Evolutionary conservation across 2,888 invertebrate species (phyloP), one percentile per base, ranked within the genome.

Genomic region (Rhyacophila evoluta): DNA sequence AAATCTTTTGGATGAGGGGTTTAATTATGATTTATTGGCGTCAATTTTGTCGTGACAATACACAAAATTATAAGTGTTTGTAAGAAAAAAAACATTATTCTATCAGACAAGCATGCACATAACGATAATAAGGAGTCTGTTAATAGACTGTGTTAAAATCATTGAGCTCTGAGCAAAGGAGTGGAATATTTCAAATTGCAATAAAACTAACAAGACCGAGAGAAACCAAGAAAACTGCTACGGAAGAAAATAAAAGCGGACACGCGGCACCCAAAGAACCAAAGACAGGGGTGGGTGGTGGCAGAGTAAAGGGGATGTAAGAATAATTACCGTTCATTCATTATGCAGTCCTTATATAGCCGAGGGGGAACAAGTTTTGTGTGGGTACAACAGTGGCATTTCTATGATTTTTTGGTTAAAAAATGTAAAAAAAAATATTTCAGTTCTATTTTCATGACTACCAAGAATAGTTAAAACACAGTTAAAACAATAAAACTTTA

Each of bases 311-410:
- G 81, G 76, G 78, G 82, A 86, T 86, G 85, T 85, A 86, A 85
- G 86, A 87, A 87, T 87, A 88, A 88, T 88, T 87, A 86, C 86
- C 83, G 85, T 86, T 86, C 85, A 88, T 88, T 86, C 85, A 88
- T 87, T 87, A 87, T 87, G 86, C 87, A 86, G 85, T 86, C 86
- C 85, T 84, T 75, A 80, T 77, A 79, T 28, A 85, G 84, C 84
- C 81, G 83, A 80, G 81, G 72, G 81, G 75, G 75, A 19, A 19
- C 25, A 83, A 75, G 76, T 85, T 85, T 86, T 85, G 85, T 85
- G 84, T 86, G 86, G 85, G 55, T 15, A 55, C 12, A 55, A 19
- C 55, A 55, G 55, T 25, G 55, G 55, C 55, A 55, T 19, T 55
- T 19, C 55, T 55, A 55, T 19, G 19, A 5, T 55, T 25, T n/a